Conservation (phyloP, 2,888 invertebrate genomes). For the Escarpia spicata region DNA sequence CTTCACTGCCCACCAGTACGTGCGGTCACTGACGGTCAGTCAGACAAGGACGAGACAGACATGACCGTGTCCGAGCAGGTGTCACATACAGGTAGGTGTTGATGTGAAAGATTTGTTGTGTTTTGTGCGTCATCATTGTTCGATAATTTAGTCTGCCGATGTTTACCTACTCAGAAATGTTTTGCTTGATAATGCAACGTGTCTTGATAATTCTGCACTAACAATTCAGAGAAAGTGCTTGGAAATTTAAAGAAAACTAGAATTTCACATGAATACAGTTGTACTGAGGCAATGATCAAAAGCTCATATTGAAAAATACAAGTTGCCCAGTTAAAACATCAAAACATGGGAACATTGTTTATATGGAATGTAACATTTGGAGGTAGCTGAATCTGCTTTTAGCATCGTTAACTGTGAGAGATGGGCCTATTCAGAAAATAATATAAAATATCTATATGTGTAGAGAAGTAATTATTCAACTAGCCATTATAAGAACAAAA, state of each 20-base stretch:
- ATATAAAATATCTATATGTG: too few relatives aligned
- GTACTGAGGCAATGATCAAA: not conserved
- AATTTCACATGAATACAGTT: not conserved
- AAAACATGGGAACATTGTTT: too few relatives aligned
- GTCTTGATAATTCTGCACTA: not conserved
- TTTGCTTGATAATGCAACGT: not conserved
- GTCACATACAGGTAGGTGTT: not conserved
- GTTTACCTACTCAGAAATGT: not conserved
- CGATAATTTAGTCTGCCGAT: not conserved
- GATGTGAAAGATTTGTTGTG: not conserved
- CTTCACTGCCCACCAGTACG: not conserved
- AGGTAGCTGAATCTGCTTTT: too few relatives aligned
- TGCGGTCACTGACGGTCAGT: not conserved
- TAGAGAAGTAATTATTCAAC: too few relatives aligned
- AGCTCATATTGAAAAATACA: too few relatives aligned
- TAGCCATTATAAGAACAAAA: too few relatives aligned
- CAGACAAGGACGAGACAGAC: not conserved
- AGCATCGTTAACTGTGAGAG: too few relatives aligned
- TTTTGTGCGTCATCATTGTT: not conserved
- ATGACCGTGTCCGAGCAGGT: not conserved
- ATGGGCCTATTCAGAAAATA: too few relatives aligned
- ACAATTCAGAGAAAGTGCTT: not conserved
- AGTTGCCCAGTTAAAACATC: too few relatives aligned
- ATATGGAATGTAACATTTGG: too few relatives aligned
- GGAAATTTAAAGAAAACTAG: not conserved